These are phyloP conservation scores for Chironomus tentans DNA, from an alignment of 2,888 invertebrate genomes.

Conservation along the genomic window DNA sequence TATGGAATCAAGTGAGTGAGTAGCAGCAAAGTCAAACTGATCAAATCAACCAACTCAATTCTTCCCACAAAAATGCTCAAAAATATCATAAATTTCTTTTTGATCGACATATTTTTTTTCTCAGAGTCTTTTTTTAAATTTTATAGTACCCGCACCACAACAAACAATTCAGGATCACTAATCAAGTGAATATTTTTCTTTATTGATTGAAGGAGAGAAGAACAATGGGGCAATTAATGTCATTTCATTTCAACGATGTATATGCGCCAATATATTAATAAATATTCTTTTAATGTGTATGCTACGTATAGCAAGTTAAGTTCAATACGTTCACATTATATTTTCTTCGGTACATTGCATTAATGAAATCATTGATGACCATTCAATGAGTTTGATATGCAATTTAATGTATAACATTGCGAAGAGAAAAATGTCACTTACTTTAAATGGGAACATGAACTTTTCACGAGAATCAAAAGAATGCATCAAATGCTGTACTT, in stretches of 20 bases:
- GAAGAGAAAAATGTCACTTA: slow-evolving; percentile 14
- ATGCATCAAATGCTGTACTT: background rate
- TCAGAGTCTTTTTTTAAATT: too few relatives aligned
- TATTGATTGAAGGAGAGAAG: background rate
- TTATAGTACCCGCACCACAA: background rate
- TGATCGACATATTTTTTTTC: background rate
- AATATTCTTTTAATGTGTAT: too few relatives aligned
- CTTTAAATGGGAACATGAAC: slow-evolving; percentile 14
- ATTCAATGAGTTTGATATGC: background rate
- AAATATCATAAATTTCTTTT: background rate
- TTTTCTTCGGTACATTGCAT: too few relatives aligned
- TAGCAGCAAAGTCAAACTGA: too few relatives aligned
- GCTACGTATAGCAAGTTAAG: too few relatives aligned
- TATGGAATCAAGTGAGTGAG: too few relatives aligned
- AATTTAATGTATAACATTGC: background rate
- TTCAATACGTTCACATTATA: too few relatives aligned
- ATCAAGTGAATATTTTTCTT: background rate
- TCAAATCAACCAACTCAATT: background rate
- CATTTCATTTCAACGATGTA: background rate
- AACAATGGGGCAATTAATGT: slow-evolving; percentile 6
- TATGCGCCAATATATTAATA: background rate
- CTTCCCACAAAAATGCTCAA: background rate
- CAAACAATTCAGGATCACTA: slow-evolving; percentile 1
- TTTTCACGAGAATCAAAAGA: background rate
- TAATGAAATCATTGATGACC: background rate